Percentiles rank a stretch among this genome's conserved stretches.
phyloP scores from a whole-genome alignment of 2,113 vertebrate species.

The Corythaeola cristata region DNA sequence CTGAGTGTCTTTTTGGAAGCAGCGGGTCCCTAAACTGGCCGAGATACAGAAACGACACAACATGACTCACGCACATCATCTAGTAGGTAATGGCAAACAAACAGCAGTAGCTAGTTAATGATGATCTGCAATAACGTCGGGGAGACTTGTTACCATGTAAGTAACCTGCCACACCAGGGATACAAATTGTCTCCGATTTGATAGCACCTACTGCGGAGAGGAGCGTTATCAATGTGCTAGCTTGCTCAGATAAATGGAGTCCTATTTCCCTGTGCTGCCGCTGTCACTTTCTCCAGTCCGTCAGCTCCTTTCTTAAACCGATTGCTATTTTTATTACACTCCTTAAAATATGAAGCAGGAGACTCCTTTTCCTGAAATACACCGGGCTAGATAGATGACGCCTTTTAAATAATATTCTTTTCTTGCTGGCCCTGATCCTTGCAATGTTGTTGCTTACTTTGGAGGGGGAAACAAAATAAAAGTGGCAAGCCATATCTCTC shows the following conservation, averaged over 20 bases:
- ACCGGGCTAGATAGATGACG: slow-evolving; percentile 59
- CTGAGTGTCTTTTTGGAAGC: not conserved
- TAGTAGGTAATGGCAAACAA: not conserved
- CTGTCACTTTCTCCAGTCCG: slow-evolving; percentile 17
- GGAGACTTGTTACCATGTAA: slow-evolving; percentile 35
- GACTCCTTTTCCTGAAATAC: slow-evolving; percentile 67
- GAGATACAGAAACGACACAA: not conserved
- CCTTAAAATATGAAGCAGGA: slow-evolving; percentile 60
- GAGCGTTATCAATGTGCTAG: slow-evolving; percentile 32
- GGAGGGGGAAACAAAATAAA: slow-evolving; percentile 72
- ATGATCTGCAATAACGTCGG: slow-evolving; percentile 26
- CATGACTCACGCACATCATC: not conserved
- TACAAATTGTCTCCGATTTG: slow-evolving; percentile 51
- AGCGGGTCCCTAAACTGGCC: not conserved
- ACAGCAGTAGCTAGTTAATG: slow-evolving; percentile 33
- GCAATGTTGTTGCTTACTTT: slow-evolving; percentile 74
- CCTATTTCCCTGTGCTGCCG: not conserved
- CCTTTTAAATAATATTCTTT: slow-evolving; percentile 73
- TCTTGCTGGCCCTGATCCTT: slow-evolving; percentile 61
- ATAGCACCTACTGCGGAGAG: slow-evolving; percentile 35
- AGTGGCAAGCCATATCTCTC: slow-evolving; percentile 72
- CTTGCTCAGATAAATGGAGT: slow-evolving; percentile 50
- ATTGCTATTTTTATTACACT: slow-evolving; percentile 60
- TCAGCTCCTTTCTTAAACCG: slow-evolving; percentile 54
- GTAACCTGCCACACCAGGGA: slow-evolving; percentile 30